Evolutionary conservation across 2,797 vertebrate genomes (phyloP).

Genomic region (Amazona ochrocephala): DNA sequence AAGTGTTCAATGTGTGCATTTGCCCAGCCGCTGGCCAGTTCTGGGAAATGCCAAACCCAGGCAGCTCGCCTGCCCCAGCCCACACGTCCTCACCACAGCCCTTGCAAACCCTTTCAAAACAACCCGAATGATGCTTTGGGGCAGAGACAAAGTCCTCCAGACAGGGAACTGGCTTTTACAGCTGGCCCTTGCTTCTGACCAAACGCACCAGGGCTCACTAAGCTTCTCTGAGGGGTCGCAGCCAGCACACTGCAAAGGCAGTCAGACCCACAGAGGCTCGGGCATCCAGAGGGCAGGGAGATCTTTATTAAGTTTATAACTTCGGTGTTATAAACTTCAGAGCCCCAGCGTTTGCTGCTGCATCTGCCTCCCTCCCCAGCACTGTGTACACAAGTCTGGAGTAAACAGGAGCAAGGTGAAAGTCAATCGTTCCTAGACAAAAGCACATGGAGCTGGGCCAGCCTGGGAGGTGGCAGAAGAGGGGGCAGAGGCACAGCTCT

Average conservation of each 20-base stretch:
- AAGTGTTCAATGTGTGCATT: not conserved
- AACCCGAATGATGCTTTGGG: not conserved
- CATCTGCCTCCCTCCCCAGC: not conserved
- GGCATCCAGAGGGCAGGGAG: not conserved
- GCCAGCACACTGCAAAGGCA: not conserved
- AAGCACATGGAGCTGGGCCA: conserved; percentile 56
- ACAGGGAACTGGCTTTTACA: not conserved
- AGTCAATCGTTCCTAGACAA: conserved; percentile 61
- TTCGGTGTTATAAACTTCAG: not conserved
- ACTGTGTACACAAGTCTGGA: conserved; percentile 42
- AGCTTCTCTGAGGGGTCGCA: not conserved
- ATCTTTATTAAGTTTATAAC: not conserved
- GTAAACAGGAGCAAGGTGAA: conserved; percentile 72
- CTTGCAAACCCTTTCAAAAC: conserved; percentile 2
- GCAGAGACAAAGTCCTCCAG: not conserved
- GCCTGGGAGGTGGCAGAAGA: conserved; percentile 17
- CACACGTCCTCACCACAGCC: not conserved
- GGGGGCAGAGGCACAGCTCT: conserved; percentile 9
- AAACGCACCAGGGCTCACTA: not conserved
- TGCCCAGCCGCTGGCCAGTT: not conserved
- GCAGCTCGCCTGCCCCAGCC: not conserved
- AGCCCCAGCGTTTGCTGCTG: not conserved
- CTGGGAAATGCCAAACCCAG: not conserved
- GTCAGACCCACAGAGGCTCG: not conserved
- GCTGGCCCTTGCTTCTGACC: not conserved